phyloP scores from a whole-genome alignment of 2,797 vertebrate genomes.

The Simalia tracyae region DNA sequence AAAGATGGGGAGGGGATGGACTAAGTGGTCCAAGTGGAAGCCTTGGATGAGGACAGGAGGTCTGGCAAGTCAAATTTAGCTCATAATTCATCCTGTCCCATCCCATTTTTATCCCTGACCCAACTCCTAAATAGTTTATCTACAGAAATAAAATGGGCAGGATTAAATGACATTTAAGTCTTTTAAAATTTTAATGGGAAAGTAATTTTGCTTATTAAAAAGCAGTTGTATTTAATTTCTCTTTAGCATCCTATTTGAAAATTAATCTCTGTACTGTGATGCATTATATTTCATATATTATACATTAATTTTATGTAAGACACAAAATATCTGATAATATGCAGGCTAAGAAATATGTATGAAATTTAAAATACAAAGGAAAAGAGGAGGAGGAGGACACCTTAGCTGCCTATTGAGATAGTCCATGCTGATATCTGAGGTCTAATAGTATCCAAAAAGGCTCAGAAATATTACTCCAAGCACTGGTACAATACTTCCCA shows the following conservation, averaged over 20 bases:
- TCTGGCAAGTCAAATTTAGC: not conserved
- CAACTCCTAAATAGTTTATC: not conserved
- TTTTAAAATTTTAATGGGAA: not conserved
- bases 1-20: not conserved
- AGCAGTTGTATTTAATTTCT: not conserved
- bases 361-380: not conserved
- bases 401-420: not conserved
- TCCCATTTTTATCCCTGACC: not conserved
- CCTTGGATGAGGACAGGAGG: not conserved
- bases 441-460: not conserved
- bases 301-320: not conserved
- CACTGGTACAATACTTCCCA: not conserved
- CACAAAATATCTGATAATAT: not conserved
- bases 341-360: not conserved
- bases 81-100: not conserved
- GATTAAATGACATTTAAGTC: not conserved
- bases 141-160: not conserved
- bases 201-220: not conserved
- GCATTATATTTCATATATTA: not conserved
- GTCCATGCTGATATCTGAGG: not conserved
- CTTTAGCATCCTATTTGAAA: not conserved
- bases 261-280: not conserved
- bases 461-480: not conserved
- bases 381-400: not conserved
- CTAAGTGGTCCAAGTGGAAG: not conserved